Percentiles rank a stretch among this genome's conserved stretches.
phyloP scores from a whole-genome alignment of 2,797 vertebrate species.

The Hippopotamyrus pictus region DNA sequence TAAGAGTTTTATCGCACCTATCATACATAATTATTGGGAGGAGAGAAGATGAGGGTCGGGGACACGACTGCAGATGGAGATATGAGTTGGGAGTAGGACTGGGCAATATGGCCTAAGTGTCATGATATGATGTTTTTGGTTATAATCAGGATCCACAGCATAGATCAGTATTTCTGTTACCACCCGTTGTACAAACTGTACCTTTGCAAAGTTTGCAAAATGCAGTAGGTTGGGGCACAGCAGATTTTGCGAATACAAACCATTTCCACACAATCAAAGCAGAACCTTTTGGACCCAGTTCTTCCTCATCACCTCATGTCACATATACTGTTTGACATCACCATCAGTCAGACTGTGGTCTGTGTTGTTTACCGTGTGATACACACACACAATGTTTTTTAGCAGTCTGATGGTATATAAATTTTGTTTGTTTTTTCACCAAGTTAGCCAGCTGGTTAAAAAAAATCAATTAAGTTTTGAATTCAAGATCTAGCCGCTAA shows the following conservation, averaged over 20 bases:
- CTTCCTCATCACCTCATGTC: neutral
- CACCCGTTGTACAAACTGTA: neutral
- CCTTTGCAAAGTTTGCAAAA: neutral
- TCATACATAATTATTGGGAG: neutral
- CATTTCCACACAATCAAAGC: neutral
- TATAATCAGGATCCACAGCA: neutral
- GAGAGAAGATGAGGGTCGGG: neutral
- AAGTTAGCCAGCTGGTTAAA: neutral
- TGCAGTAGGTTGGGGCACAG: neutral
- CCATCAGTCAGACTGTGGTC: neutral
- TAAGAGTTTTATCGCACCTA: neutral
- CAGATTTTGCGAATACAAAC: neutral
- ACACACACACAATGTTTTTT: neutral
- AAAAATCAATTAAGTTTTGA: neutral
- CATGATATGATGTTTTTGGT: neutral
- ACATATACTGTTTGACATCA: neutral
- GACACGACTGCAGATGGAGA: neutral
- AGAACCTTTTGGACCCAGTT: neutral
- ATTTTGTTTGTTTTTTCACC: neutral
- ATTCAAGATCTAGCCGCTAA: neutral
- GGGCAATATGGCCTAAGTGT: neutral
- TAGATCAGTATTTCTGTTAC: neutral
- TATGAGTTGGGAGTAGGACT: neutral
- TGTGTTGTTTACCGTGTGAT: neutral
- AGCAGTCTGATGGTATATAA: neutral